Evolutionary conservation across 2,888 invertebrate species (phyloP).

Genomic region (Stegophylla sp.): DNA sequence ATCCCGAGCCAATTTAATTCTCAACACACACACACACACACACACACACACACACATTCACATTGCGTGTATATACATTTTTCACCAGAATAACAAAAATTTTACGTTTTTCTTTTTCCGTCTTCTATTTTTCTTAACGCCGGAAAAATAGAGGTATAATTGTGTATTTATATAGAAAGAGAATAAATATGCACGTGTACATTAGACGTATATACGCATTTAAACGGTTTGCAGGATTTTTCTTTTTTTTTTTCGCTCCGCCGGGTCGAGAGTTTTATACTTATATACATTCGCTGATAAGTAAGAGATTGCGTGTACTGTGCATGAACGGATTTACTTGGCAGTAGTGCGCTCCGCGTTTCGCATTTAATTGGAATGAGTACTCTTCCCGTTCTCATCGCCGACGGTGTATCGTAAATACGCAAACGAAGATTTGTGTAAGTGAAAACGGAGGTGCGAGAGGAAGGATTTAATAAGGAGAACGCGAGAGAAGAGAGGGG

Average conservation of each 20-base stretch:
- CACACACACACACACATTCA: no score
- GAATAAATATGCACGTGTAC: neutral
- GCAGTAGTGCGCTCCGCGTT: neutral
- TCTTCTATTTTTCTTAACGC: neutral
- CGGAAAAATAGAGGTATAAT: slow-evolving; percentile 5
- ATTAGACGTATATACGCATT: slow-evolving; percentile 3
- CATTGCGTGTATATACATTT: neutral
- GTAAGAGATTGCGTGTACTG: slow-evolving; percentile 15
- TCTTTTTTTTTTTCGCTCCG: no score
- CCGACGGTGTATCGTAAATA: slow-evolving; percentile 22
- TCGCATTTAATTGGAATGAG: slow-evolving; percentile 43
- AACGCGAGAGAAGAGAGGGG: neutral
- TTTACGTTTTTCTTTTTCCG: neutral
- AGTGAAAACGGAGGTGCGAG: slow-evolving; percentile 20
- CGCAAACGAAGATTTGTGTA: slow-evolving; percentile 47
- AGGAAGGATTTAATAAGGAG: slow-evolving; percentile 24
- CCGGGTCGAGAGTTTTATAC: neutral
- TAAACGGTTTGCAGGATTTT: slow-evolving; percentile 29
- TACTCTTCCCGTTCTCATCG: slow-evolving; percentile 5
- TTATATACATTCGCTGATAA: neutral
- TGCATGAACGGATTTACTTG: slow-evolving; percentile 28
- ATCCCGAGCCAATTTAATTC: slow-evolving; percentile 53
- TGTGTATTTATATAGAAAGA: slow-evolving; percentile 22
- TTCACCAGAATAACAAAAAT: no score
- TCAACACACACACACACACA: neutral